Evolutionary conservation across 1,140 invertebrate species (phyloP), one percentile per base, ranked within the genome.

Genomic region (Euura lappo): DNA sequence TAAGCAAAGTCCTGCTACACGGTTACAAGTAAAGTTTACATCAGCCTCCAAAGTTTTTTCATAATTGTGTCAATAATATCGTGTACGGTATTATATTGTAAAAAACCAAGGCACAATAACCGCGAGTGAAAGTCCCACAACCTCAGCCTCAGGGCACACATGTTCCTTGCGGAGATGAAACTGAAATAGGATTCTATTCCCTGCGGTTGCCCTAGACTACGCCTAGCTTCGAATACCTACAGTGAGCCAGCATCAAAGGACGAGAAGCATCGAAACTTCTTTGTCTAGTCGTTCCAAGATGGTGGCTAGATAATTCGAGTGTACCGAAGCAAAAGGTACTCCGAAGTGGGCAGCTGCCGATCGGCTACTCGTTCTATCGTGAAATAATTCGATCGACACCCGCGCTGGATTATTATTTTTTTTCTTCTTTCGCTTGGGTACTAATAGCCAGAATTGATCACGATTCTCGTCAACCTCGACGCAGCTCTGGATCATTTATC

Each of bases 291-390:
- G 51, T 11, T 11, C 13, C 8, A 60, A 60, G 51, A 60, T 60
- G 51, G 51, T 11, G 51, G 51, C 8, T n/a, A n/a, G 51, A 60
- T 60, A 60, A 60, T 60, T 60, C 51, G 51, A 60, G 51, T 60
- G 51, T n/a, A 60, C 51, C 13, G 51, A n/a, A 60, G 51, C 47
- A 60, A n/a, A 5, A 60, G 51, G 13, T 28, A 60, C 51, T 60
- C 51, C 1, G 10, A 60, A 8, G 8, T 60, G 51, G 51, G 51
- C 51, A 60, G 51, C 51, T 5, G 51, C 51, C 51, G 8, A 60
- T 5, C 51, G 51, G 51, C 3, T 60, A n/a, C 10, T 60, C 51
- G 13, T 11, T 60, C 8, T 60, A 6, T 60, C 13, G 51, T 8
- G 13, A 60, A 11, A 60, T 60, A 60, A 60, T 60, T 60, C 28